Conservation (phyloP, 37 sponge, comb jelly and placozoan genomes). For the Diacarnus erythraeanus region DNA sequence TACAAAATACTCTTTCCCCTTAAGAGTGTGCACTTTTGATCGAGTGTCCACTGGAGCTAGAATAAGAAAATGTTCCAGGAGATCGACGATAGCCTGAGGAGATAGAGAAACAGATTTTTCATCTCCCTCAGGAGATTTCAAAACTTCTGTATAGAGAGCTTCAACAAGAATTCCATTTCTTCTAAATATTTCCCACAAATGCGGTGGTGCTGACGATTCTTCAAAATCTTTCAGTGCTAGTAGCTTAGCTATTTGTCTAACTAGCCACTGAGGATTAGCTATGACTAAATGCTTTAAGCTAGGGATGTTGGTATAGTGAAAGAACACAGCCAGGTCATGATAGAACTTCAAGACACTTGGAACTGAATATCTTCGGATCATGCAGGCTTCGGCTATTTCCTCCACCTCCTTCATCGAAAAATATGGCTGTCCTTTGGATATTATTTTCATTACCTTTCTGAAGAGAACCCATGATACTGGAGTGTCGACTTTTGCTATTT, state of each 20-base stretch:
- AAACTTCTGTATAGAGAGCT: constrained; percentile 35
- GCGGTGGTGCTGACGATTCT: neutral
- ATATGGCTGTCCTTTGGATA: constrained; percentile 18
- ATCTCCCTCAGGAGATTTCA: constrained; percentile 2
- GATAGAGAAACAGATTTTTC: neutral
- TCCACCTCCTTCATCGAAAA: constrained; percentile 4
- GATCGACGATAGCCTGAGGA: constrained; percentile 24
- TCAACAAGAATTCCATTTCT: constrained; percentile 45
- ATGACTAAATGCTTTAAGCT: constrained; percentile 20
- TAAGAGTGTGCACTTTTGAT: neutral
- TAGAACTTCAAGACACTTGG: constrained; percentile 54
- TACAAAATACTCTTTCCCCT: constrained; percentile 31
- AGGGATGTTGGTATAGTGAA: constrained; percentile 33
- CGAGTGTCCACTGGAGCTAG: neutral
- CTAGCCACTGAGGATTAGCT: constrained; percentile 46
- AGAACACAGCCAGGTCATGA: constrained; percentile 57
- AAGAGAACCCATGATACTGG: constrained; percentile 58
- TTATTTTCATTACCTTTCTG: constrained; percentile 36
- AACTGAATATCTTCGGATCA: constrained; percentile 18
- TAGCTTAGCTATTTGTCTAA: constrained; percentile 30
- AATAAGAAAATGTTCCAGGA: constrained; percentile 26
- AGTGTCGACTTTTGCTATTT: constrained; percentile 3
- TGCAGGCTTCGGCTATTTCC: constrained; percentile 12
- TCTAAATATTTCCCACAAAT: constrained; percentile 9
- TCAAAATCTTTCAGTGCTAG: constrained; percentile 23